Percentiles rank a stretch among this genome's conserved stretches.
phyloP scores from a whole-genome alignment of 2,113 vertebrate species.

The Reinhardtius hippoglossoides region DNA sequence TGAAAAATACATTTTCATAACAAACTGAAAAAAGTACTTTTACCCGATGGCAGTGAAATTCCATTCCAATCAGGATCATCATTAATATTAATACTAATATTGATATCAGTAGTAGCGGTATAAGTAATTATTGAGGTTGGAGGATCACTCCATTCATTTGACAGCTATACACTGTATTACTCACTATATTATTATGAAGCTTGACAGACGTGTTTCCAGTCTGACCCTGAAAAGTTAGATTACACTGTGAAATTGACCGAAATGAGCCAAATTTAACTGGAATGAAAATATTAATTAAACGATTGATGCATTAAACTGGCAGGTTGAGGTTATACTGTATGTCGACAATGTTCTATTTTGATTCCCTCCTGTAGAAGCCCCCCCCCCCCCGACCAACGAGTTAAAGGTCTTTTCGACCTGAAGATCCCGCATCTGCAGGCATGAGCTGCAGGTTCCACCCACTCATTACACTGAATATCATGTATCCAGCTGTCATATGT shows the following conservation, averaged over 20 bases:
- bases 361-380: background rate
- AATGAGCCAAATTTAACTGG: slow-evolving; percentile 35
- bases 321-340: slow-evolving; percentile 9
- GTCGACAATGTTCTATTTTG: too few relatives aligned
- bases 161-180: background rate
- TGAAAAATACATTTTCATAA: too few relatives aligned
- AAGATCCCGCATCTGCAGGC: background rate
- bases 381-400: background rate
- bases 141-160: background rate
- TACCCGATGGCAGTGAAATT: background rate
- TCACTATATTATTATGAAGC: background rate
- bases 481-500: slow-evolving; percentile 20
- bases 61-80: background rate
- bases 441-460: background rate
- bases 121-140: background rate
- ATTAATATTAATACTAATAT: too few relatives aligned
- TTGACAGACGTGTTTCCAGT: background rate
- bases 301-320: slow-evolving; percentile 28
- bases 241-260: slow-evolving; percentile 47
- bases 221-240: slow-evolving; percentile 32
- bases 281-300: slow-evolving; percentile 46
- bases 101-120: background rate
- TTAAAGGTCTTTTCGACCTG: background rate
- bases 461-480: slow-evolving; percentile 5
- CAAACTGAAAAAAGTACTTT: background rate